phyloP scores from a whole-genome alignment of 2,113 vertebrate species.

The Cyprinus carpio region DNA sequence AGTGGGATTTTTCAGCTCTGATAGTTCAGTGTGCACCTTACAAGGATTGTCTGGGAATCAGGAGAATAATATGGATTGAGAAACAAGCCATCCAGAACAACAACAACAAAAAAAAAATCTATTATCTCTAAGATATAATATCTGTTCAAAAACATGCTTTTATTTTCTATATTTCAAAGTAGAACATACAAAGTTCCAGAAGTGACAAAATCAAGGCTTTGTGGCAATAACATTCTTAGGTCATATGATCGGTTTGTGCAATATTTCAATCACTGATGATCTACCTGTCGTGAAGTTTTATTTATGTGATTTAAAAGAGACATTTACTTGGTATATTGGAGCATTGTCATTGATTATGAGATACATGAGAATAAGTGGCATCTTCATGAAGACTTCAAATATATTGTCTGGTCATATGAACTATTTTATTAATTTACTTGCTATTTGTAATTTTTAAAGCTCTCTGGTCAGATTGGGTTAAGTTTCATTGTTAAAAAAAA shows the following conservation, averaged over 20 bases:
- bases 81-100: too few species aligned
- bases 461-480: neutral
- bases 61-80: neutral
- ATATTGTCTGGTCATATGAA: neutral
- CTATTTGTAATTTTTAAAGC: neutral
- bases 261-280: too few species aligned
- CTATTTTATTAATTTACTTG: neutral
- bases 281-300: too few species aligned
- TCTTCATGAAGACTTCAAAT: neutral
- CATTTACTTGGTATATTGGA: too few species aligned
- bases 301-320: too few species aligned
- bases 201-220: neutral
- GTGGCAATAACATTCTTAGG: neutral
- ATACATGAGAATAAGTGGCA: neutral
- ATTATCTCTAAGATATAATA: neutral
- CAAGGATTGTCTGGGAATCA: constrained; percentile 71
- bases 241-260: too few species aligned
- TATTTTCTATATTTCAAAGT: too few species aligned
- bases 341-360: neutral
- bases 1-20: neutral
- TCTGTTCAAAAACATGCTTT: too few species aligned
- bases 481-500: neutral
- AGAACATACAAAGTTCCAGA: too few species aligned
- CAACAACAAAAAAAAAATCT: too few species aligned
- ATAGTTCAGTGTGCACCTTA: constrained; percentile 49